Conservation (phyloP, 92 coral and sea anemone genomes). For the Virgularia gustaviana region DNA sequence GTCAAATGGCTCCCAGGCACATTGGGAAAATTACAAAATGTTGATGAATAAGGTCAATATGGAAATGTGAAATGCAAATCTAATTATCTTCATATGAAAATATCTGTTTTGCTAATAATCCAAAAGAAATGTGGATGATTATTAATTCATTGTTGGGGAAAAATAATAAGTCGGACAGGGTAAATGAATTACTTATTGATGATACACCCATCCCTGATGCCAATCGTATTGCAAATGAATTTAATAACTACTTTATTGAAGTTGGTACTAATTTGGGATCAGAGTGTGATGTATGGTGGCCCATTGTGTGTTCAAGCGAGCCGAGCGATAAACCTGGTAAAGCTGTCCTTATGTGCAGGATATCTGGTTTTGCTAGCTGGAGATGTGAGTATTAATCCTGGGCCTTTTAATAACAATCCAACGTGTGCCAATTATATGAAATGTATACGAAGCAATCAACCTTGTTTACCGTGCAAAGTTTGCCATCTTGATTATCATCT, state of each 20-base stretch:
- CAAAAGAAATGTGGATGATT: too few relatives aligned
- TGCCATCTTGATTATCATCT: conserved; percentile 26
- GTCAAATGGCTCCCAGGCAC: conserved; percentile 6
- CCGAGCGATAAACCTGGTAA: not conserved
- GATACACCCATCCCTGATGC: too few relatives aligned
- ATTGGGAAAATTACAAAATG: conserved; percentile 12
- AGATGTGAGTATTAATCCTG: not conserved
- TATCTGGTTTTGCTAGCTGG: not conserved
- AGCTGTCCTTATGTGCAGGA: not conserved
- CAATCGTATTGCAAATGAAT: too few relatives aligned
- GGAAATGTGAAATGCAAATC: too few relatives aligned
- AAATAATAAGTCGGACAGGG: too few relatives aligned
- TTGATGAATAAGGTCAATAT: not conserved
- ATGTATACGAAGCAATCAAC: conserved; percentile 28
- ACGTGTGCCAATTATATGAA: conserved; percentile 25
- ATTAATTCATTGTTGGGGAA: too few relatives aligned
- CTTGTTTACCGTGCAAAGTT: conserved; percentile 13
- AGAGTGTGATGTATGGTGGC: too few relatives aligned
- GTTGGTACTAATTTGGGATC: too few relatives aligned
- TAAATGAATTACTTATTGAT: too few relatives aligned
- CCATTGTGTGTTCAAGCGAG: not conserved
- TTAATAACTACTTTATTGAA: too few relatives aligned
- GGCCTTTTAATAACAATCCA: not conserved
- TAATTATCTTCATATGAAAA: too few relatives aligned
- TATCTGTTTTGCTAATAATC: too few relatives aligned